A percentile compares a stretch with the other conserved stretches of the same genome.
Conservation (phyloP, 2,888 invertebrate species). For the Nephrotoma flavescens region DNA sequence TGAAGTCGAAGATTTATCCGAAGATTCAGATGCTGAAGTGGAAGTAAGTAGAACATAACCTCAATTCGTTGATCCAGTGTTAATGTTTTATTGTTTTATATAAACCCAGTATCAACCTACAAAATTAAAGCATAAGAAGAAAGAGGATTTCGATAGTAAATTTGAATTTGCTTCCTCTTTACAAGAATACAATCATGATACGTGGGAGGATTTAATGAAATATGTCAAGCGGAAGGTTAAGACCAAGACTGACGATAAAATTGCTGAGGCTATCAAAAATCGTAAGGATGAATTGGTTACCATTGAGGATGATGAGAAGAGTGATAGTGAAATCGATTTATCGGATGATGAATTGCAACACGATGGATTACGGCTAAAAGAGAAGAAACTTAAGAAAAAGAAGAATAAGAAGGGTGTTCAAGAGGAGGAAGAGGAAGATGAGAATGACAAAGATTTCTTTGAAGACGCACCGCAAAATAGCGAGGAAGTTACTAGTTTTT, state of each 20-base stretch:
- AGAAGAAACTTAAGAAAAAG: slow-evolving; percentile 42
- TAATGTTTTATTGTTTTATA: slow-evolving; percentile 11
- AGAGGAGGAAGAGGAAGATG: slow-evolving; percentile 35
- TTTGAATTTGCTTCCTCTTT: slow-evolving; percentile 68
- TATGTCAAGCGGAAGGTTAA: slow-evolving; percentile 68
- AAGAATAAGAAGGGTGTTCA: slow-evolving; percentile 28
- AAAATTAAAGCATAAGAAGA: slow-evolving; percentile 53
- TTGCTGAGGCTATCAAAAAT: slow-evolving; percentile 42
- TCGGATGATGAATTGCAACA: slow-evolving; percentile 66
- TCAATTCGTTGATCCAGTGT: not conserved
- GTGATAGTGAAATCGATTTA: slow-evolving; percentile 40
- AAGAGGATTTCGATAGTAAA: slow-evolving; percentile 61
- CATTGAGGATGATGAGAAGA: slow-evolving; percentile 33
- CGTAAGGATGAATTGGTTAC: slow-evolving; percentile 34
- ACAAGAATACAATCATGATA: slow-evolving; percentile 66
- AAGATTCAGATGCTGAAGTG: slow-evolving; percentile 65
- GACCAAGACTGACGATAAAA: slow-evolving; percentile 73
- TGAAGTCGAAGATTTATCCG: slow-evolving; percentile 64
- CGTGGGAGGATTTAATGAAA: slow-evolving; percentile 65
- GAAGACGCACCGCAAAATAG: slow-evolving; percentile 54
- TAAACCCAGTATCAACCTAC: slow-evolving; percentile 63
- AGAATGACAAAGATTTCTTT: slow-evolving; percentile 35
- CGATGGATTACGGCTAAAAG: slow-evolving; percentile 52
- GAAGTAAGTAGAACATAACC: slow-evolving; percentile 40
- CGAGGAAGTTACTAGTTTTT: slow-evolving; percentile 55